Evolutionary conservation across 2,888 invertebrate species (phyloP), one percentile per base, ranked within the genome.

Genomic region (Galeruca laticollis): DNA sequence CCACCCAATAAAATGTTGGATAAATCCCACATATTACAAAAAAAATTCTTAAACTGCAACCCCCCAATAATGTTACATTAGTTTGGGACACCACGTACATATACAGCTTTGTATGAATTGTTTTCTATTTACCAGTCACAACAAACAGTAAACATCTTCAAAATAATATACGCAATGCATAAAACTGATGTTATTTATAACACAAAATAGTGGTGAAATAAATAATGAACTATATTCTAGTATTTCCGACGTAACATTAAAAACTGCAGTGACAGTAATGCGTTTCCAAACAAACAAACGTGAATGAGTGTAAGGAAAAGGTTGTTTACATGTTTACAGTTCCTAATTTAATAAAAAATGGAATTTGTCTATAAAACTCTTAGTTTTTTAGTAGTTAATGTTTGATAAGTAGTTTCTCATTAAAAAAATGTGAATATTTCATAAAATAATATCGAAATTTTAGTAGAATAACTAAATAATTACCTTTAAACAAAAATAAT

Each of bases 1-100:
- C 79, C 78, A 80, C 77, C 79, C 64, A 71, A 33, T 59, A 51
- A 33, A 68, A 56, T 40, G 43, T 56, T 51, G 11, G 13, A 20
- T 26, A 37, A 40, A 62, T 10, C 21, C 52, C 49, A 40, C 15
- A 47, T 20, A 20, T 62, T 52, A 18, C 1, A 37, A 62, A 62
- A 6, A 52, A 13, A 20, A 26, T n/a, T 49, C 21, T 52, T 54
- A 37, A 47, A 47, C 1, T 18, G 15, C 47, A 15, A 40, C 13
- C 40, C 40, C 35, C n/a, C n/a, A 40, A 40, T 40, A 40, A n/a
- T 40, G 40, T n/a, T n/a, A n/a, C 40, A 40, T 3, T n/a, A 40
- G 40, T n/a, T 40, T 40, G 40, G 47, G 18, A 47, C 18, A 47
- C 18, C 18, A 15, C 15, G 47, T 47, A 47, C 15, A 9, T 15